Evolutionary conservation across 2,888 invertebrate genomes (phyloP), one percentile per base, ranked within the genome.

Genomic region (Spisula subtruncata): DNA sequence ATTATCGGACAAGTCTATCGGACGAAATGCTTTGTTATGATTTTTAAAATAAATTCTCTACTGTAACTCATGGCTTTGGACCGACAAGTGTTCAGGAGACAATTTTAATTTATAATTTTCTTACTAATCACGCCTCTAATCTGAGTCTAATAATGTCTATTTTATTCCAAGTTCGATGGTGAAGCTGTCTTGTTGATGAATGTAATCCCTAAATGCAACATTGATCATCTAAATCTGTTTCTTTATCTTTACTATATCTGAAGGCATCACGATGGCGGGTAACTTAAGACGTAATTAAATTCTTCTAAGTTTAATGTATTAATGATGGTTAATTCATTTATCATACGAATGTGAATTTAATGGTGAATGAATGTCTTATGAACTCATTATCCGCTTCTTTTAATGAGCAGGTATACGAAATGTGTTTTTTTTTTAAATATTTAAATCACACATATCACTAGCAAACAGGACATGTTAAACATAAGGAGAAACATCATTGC

Each of bases 101-200:
- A 71, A 71, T 29, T 71, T 25, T 25, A 71, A 71, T 71, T 12
- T 71, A 25, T 71, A 25, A 14, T 71, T 71, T 71, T n/a, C 56
- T 71, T 10, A 25, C n/a, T 25, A 71, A 29, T 25, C 25, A 71
- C 12, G 10, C 71, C 1, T 14, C 25, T 71, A 71, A 71, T 71
- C 71, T 29, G n/a, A 14, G 32, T n/a, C 25, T 29, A 25, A 29
- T 71, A 71, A 71, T 71, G 71, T 71, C 10, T 29, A 71, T 71
- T 71, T 71, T 71, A 71, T 71, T 71, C 71, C 32, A 71, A 71
- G 71, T 71, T 71, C 71, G 71, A 16, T 29, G 71, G 25, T 25
- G 71, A 71, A 71, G 32, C 8, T 32, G 71, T 32, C 71, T 29
- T 6, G 0, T 71, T 71, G 71, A 71, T 71, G 25, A 71, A 71